Conservation (phyloP, 2,113 vertebrate genomes). For the Pituophis catenifer region DNA sequence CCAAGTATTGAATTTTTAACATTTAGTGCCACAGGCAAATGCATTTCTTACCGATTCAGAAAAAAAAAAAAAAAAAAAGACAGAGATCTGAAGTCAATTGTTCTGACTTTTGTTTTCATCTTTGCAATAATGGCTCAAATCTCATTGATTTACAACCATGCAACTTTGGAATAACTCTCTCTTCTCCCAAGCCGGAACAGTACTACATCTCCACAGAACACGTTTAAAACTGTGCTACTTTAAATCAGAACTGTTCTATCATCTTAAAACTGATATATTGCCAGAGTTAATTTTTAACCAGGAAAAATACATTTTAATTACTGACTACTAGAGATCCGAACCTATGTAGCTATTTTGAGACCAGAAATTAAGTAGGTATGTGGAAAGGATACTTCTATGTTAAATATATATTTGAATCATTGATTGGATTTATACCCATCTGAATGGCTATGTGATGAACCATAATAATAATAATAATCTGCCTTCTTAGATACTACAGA, state of each 20-base stretch:
- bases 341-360: not conserved
- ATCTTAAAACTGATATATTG: not conserved
- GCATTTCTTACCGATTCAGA: not conserved
- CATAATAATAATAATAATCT: not conserved
- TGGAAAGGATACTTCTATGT: not conserved
- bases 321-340: not conserved
- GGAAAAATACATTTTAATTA: not conserved
- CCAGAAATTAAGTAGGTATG: not conserved
- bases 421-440: not conserved
- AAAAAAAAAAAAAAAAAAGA: not conserved
- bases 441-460: not conserved
- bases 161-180: not conserved
- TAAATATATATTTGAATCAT: not conserved
- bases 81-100: not conserved
- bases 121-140: not conserved
- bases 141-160: not conserved
- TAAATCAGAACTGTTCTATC: not conserved
- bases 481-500: not conserved
- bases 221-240: not conserved
- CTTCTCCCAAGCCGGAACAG: not conserved
- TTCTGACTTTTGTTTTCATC: not conserved
- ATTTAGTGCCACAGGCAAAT: not conserved
- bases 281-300: not conserved
- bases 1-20: not conserved
- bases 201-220: not conserved